Conservation (phyloP, 2,113 vertebrate genomes). For the Poecilia latipinna region DNA sequence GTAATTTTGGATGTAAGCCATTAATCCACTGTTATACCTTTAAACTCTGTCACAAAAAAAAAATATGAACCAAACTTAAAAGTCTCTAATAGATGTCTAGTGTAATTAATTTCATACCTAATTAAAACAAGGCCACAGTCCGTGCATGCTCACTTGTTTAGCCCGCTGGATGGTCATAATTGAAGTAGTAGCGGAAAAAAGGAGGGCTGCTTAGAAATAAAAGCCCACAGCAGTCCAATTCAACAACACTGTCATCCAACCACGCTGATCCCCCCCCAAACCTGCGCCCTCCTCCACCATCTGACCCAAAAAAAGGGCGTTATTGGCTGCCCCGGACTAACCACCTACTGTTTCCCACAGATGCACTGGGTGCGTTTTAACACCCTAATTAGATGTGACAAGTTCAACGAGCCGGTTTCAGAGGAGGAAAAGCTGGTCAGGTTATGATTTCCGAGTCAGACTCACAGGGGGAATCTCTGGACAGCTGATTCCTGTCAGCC, state of each 20-base stretch:
- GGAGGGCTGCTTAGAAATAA: conserved; percentile 63
- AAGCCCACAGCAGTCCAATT: conserved; percentile 70
- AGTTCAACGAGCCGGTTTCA: conserved; percentile 94
- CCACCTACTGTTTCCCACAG: conserved; percentile 79
- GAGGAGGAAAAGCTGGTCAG: conserved; percentile 88
- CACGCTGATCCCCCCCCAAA: conserved; percentile 9
- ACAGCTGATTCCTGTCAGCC: conserved; percentile 85
- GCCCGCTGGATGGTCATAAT: conserved; percentile 70
- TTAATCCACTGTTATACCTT: conserved; percentile 83
- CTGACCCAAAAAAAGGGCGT: conserved; percentile 71
- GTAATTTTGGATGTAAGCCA: conserved; percentile 80
- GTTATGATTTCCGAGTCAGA: conserved; percentile 96
- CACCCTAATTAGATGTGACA: conserved; percentile 96
- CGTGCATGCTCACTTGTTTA: conserved; percentile 67
- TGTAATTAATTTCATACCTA: conserved; percentile 84
- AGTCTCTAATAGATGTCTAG: conserved; percentile 79
- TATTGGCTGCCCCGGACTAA: conserved; percentile 80
- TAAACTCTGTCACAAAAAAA: conserved; percentile 75
- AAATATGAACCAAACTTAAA: conserved; percentile 76
- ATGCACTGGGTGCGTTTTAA: conserved; percentile 85
- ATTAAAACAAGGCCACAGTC: conserved; percentile 77
- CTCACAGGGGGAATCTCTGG: conserved; percentile 84
- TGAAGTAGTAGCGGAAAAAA: conserved; percentile 72
- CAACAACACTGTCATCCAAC: conserved; percentile 60
- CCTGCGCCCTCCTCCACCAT: conserved; percentile 39